Evolutionary conservation across 1,140 invertebrate species (phyloP), one percentile per base, ranked within the genome.

Genomic region (Armadillidium nasatum): DNA sequence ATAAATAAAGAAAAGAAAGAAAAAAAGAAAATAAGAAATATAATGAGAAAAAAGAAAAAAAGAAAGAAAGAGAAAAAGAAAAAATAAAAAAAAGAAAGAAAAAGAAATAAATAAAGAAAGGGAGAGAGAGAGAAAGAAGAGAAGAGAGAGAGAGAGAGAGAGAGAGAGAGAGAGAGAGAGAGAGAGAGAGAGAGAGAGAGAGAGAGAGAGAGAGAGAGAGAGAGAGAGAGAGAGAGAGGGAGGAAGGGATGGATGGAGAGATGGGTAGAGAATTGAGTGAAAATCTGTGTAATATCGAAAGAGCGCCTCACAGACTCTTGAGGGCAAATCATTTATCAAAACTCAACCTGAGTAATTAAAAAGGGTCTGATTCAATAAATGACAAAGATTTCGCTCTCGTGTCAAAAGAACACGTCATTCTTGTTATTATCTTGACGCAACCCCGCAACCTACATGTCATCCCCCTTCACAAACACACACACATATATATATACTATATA

Each of bases 121-220:
- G 46, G 46, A 50, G 46, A 50, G 46, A 15, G 15, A 50, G 15
- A 15, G 46, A 9, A 10, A 15, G 9, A 50, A 50, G 15, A 15
- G 46, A 15, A 50, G 46, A 50, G 46, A 50, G 46, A 50, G 46
- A 50, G 46, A 50, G 46, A 50, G 46, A 50, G 46, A 50, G 46
- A 50, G 46, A 50, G 46, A 50, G 46, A 50, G 46, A 50, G 46
- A 50, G 46, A 50, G 46, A 50, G 46, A 50, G n/a, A 50, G 46
- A 50, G 46, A 50, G 46, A 50, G 46, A 50, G 46, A 50, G 46
- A 50, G 46, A 50, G 46, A 50, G 46, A 50, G 46, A 50, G 46
- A 50, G 46, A 15, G 46, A 50, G 46, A 15, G 46, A 50, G 46
- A 50, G 46, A 50, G 46, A 15, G 46, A 50, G 15, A 50, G 46